Evolutionary conservation across 2,113 vertebrate species (phyloP), one percentile per base, ranked within the genome.

Genomic region (Progne subis): DNA sequence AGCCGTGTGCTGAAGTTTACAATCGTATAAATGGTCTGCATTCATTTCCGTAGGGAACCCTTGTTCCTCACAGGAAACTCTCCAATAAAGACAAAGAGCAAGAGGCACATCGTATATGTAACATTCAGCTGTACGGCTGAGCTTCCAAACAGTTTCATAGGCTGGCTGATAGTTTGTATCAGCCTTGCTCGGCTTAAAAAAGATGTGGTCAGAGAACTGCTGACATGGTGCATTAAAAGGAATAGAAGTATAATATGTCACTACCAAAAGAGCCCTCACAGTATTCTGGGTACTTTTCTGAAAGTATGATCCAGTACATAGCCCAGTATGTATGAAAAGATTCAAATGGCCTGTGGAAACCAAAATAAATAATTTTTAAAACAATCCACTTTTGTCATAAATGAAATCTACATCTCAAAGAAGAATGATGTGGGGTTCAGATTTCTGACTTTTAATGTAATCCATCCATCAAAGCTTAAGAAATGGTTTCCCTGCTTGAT

Each of bases 121-220:
- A 68, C 12, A 14, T 63, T 63, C 4, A 18, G 56, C 25, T 47
- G 25, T 63, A 69, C 4, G 21, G 56, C 25, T 47, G 25, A 61
- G 18, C n/a, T 76, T 69, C 55, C 55, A 49, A 59, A 60, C 1
- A 50, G 31, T 59, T 80, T 56, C 31, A 50, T 28, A 26, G 14
- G 31, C 39, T 71, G 47, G 13, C 31, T 11, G 1, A 52, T 69
- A 57, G 60, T 59, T 78, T 56, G 52, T 49, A 87, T 37, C 34
- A 84, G 69, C 41, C 44, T 82, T 64, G 49, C n/a, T 89, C 70
- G 64, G 44, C 49, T 79, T 60, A 64, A 87, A 78, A 52, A 37
- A 78, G 26, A 31, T 7, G 18, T 37, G 6, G 32, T 43, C 39
- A 64, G 56, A 78, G 64, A 94, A 76, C 26, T 75, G 91, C 74